Evolutionary conservation across 2,797 vertebrate species (phyloP), one percentile per base, ranked within the genome.

Genomic region (Sebastes minor): DNA sequence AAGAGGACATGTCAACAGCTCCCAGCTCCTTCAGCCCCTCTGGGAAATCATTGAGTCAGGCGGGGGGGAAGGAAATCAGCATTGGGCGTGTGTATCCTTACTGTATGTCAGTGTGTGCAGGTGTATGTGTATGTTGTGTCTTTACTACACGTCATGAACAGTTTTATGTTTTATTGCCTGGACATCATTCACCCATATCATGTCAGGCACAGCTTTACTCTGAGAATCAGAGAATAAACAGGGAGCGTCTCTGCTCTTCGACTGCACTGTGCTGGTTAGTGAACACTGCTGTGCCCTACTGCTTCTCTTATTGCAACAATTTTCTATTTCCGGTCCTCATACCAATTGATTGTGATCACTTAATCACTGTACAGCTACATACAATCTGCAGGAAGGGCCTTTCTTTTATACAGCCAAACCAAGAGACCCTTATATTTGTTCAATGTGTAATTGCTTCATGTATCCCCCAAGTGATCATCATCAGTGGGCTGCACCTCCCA

Each of bases 31-130:
- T 70, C 67, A 67, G 78, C 18, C 49, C 89, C 76, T 72, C 35
- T 35, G 83, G 84, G 86, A 85, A 92, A 92, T 88, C 33, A 82
- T 78, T 38, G 32, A 78, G 69, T 25, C n/a, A 76, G 66, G 20
- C 28, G 12, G 57, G 12, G 52, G n/a, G 52, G 32, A 23, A 35
- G 22, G 27, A 72, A 81, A 71, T 66, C 10, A 25, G 28, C 42
- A 25, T 27, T 22, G 12, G 35, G 14, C 22, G 9, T 74, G 35
- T n/a, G 38, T 32, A 33, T 53, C 8, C 28, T 20, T 55, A 30
- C 28, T 30, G 28, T 30, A 3, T 23, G 33, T 33, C 60, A 10
- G 8, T 62, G 56, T 53, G 64, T 57, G 59, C 18, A 69, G 14
- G 35, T 67, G 22, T 73, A 55, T 61, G 30, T 57, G 25, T 64